Evolutionary conservation across 2,113 vertebrate species (phyloP), one percentile per base, ranked within the genome.

Genomic region (Dendropsophus ebraccatus): DNA sequence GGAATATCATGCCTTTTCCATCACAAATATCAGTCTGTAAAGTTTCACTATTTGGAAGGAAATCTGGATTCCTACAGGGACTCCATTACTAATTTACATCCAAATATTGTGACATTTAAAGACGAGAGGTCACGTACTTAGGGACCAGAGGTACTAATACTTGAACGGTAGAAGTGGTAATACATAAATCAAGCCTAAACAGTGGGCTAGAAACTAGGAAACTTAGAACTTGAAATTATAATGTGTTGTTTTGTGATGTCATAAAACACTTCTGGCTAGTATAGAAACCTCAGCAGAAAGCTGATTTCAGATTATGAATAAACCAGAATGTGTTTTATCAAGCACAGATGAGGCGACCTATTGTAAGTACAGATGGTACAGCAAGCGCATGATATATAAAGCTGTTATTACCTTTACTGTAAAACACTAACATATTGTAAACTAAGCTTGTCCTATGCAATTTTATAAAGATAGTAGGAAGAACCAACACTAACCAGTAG

Each of bases 1-100:
- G 47, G 37, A 52, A 82, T 35, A 82, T 82, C 80, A 30, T 49
- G 60, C 80, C 30, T 82, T 70, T 70, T 70, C 80, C 80, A 82
- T 82, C 65, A 54, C 28, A 82, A 35, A 70, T 30, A 70, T 70
- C n/a, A n/a, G 52, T 50, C 80, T 82, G 25, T 47, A 47, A 47
- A 30, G 37, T 81, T 47, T 81, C 78, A 65, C n/a, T 9, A 23
- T 41, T 65, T 62, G 37, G 78, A 54, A 28, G 47, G 74, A 77
- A 52, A 77, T 77, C 12, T 58, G 52, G 49, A 54, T 79, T 58
- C 28, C 41, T 79, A 28, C 13, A 25, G n/a, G 28, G 73, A n/a
- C 73, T 50, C 47, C 73, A 50, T 25, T 49, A 76, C 41, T 30
- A 47, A 76, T 25, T 50, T 47, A 76, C n/a, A 76, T 76, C 73